These are phyloP conservation scores for Hydrozoanthus gracilis DNA, from an alignment of 92 coral and sea anemone genomes.

Conservation along the genomic window DNA sequence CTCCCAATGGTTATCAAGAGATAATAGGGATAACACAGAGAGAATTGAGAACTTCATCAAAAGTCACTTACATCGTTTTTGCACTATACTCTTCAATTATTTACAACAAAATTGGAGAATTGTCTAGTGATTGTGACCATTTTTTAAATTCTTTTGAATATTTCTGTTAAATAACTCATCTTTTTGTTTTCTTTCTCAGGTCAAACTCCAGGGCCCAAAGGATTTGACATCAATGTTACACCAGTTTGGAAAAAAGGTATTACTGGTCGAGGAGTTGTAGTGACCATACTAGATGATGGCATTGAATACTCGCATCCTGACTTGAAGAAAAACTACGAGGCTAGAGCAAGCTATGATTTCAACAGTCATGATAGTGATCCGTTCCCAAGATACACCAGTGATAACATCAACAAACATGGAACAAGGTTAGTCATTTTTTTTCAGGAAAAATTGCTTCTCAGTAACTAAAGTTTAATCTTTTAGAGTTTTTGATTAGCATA, in stretches of 20 bases:
- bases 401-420: conserved; percentile 96
- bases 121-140: not conserved
- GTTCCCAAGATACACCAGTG: conserved; percentile 80
- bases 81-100: too few relatives aligned
- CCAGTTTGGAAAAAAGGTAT: conserved; percentile 94
- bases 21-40: too few relatives aligned
- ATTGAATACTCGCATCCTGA: conserved; percentile 97
- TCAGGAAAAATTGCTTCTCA: too few relatives aligned
- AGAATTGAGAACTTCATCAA: too few relatives aligned
- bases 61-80: too few relatives aligned
- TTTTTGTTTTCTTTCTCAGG: conserved; percentile 47
- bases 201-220: conserved; percentile 86
- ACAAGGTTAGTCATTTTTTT: conserved; percentile 73
- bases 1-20: too few relatives aligned
- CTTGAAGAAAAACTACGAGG: conserved; percentile 80
- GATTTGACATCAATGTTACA: conserved; percentile 91
- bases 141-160: not conserved
- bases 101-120: not conserved
- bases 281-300: conserved; percentile 96
- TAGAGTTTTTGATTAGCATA: too few relatives aligned
- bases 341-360: conserved; percentile 90
- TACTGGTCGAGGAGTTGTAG: conserved; percentile 93
- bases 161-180: not conserved
- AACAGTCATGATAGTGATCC: conserved; percentile 89
- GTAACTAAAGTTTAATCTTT: too few relatives aligned